phyloP scores from a whole-genome alignment of 1,140 invertebrate genomes.

The Caerostris darwini region DNA sequence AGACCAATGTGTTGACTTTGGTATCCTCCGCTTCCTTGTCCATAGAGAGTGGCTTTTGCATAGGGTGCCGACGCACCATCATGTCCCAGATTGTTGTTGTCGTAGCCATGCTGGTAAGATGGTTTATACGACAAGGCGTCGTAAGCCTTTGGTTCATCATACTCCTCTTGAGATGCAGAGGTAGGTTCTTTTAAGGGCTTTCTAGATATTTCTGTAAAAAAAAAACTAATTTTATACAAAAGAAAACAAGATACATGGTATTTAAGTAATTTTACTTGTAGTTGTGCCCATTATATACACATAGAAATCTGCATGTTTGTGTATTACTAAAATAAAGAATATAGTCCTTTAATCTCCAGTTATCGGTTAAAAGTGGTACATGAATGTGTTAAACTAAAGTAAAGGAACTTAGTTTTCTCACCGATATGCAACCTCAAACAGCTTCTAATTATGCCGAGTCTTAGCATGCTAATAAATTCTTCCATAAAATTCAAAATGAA shows the following conservation, averaged over 20 bases:
- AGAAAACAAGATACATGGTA: neutral
- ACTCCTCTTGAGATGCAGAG: neutral
- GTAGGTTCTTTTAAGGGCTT: neutral
- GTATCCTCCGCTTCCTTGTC: slow-evolving; percentile 43
- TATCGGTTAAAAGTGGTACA: no score
- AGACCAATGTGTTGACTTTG: slow-evolving; percentile 36
- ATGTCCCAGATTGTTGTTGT: neutral
- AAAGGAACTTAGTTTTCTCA: no score
- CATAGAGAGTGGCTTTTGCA: slow-evolving; percentile 37
- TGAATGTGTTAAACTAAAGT: no score
- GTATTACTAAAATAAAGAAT: no score
- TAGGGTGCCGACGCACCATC: neutral
- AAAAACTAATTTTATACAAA: neutral
- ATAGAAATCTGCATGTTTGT: neutral
- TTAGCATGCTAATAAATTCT: no score
- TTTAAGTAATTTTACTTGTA: neutral
- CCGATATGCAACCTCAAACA: no score
- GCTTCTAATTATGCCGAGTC: no score
- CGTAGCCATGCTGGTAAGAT: slow-evolving; percentile 29
- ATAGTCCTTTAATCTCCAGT: no score
- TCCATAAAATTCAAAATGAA: no score
- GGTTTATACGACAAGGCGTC: neutral
- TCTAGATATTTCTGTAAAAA: slow-evolving; percentile 3
- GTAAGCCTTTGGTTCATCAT: slow-evolving; percentile 3
- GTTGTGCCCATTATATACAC: no score